These are phyloP conservation scores for Achlya flavicornis DNA, from an alignment of 2,888 invertebrate genomes.

Conservation along the genomic window DNA sequence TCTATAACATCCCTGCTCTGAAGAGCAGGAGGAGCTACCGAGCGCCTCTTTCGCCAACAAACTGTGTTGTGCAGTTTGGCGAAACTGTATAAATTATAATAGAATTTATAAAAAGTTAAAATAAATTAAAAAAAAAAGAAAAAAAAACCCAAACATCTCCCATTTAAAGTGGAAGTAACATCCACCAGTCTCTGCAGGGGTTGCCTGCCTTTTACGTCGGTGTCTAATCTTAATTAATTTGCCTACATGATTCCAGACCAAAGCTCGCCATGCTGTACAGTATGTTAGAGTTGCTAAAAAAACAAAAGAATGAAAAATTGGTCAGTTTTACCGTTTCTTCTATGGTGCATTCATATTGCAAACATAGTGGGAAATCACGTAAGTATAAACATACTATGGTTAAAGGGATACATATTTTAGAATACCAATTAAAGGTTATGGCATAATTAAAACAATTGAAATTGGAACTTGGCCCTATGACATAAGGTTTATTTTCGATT, in stretches of 20 bases:
- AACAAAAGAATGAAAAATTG: conserved; percentile 69
- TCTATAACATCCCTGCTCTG: no score
- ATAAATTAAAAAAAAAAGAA: no score
- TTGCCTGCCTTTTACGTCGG: neutral
- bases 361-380: conserved; percentile 72
- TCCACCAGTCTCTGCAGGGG: no score
- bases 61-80: no score
- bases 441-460: neutral
- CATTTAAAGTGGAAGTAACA: no score
- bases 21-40: no score
- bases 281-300: conserved; percentile 68
- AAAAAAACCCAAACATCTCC: no score
- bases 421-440: neutral
- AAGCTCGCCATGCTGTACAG: conserved; percentile 73
- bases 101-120: no score
- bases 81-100: no score
- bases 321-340: conserved; percentile 78
- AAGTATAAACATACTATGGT: conserved; percentile 36
- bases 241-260: conserved; percentile 60
- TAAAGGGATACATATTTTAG: neutral
- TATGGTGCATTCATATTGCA: conserved; percentile 80
- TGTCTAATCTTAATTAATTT: neutral
- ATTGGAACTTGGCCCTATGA: no score
- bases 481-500: no score
- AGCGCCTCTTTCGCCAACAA: no score